Base-by-base conservation (phyloP, 2,888 invertebrate genomes). In the Nebria brevicollis region DNA sequence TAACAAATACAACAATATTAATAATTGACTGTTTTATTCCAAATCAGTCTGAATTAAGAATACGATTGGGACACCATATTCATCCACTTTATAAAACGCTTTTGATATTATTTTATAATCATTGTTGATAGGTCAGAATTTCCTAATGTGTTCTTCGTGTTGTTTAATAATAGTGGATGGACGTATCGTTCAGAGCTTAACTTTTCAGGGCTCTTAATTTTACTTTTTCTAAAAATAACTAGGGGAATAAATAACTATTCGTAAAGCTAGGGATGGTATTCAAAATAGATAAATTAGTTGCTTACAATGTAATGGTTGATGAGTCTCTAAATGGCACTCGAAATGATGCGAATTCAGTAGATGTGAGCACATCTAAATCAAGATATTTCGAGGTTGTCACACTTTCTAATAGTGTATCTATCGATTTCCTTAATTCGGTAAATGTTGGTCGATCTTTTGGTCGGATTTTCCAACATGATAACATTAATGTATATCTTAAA, bases 371-470 rank as follows among this genome's bases (percentile, higher is more conserved):
- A 77, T 85, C 84, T 66, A 86, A 73, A 77, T 86, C 86, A 26
- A 88, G 83, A 82, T 89, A 89, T 77, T 87, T 86, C 65, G 86
- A 85, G 20, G 84, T 83, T 10, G 86, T 85, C 64, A 86, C 85
- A 65, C 84, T 86, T 83, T 88, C 90, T 66, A 93, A 86, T 43
- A 93, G 86, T 4, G 85, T 87, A 75, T 93, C 92, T 26, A 91
- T 88, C 80, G 87, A 88, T 83, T 86, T 86, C 83, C 90, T 89
- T 74, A 96, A 90, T 84, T 93, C 91, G 0, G 89, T 87, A 88
- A 96, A 96, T 20, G 92, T 92, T 0, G 96, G 96, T 82, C 96
- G 90, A 25, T 92, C 92, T 82, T 91, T 91, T 0, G 96, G 94
- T 77, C 91, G 90, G 1, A 90, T 89, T 80, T 91, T 90, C 96